Evolutionary conservation across 1,140 invertebrate species (phyloP).

Genomic region (Leptinotarsa texana): DNA sequence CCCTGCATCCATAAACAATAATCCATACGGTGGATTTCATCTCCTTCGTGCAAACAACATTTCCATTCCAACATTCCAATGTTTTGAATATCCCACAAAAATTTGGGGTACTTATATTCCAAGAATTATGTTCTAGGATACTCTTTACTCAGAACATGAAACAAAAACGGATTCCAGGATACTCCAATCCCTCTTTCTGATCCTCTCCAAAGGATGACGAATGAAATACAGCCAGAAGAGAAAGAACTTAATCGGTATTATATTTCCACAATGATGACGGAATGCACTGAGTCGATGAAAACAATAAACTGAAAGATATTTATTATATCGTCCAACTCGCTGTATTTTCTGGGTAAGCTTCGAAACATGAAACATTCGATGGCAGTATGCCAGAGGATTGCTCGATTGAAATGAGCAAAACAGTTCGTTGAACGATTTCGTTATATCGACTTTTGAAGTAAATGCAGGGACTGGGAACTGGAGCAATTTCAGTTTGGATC

Average conservation of each 20-base stretch:
- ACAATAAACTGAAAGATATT: not conserved
- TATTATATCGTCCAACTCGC: not conserved
- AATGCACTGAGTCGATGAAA: not conserved
- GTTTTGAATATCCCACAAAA: too few species aligned
- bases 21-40: too few species aligned
- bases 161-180: too few species aligned
- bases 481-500: not conserved
- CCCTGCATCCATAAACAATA: too few species aligned
- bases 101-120: too few species aligned
- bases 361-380: not conserved
- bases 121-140: too few species aligned
- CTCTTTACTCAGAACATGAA: too few species aligned
- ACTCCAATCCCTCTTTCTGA: too few species aligned
- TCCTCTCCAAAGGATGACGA: too few species aligned
- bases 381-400: not conserved
- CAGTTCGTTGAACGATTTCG: not conserved
- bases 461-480: not conserved
- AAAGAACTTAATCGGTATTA: not conserved
- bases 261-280: not conserved
- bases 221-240: too few species aligned
- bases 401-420: slow-evolving; percentile 2
- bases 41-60: too few species aligned
- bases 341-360: not conserved
- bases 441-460: not conserved
- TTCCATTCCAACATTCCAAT: too few species aligned